phyloP scores from a whole-genome alignment of 92 coral and sea anemone genomes.

The Siderastrea siderea region DNA sequence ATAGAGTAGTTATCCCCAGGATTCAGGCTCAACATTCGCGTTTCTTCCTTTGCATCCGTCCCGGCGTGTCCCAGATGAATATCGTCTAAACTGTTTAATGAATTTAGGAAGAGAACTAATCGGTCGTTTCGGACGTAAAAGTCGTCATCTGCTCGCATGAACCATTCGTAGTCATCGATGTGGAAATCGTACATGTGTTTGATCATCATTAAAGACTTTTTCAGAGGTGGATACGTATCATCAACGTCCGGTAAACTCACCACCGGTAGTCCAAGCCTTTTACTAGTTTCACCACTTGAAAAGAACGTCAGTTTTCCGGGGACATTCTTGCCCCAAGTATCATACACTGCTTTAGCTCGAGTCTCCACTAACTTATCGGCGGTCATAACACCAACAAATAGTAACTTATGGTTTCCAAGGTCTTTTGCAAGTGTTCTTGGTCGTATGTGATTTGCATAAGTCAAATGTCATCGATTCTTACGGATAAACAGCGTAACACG shows the following conservation, averaged over 20 bases:
- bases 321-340: conserved; percentile 65
- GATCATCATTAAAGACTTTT: conserved; percentile 68
- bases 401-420: conserved; percentile 19
- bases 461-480: conserved; percentile 29
- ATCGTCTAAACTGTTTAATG: conserved; percentile 59
- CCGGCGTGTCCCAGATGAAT: conserved; percentile 73
- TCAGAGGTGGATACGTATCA: conserved; percentile 68
- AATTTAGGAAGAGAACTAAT: conserved; percentile 26
- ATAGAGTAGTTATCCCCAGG: conserved; percentile 70
- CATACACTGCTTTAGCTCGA: conserved; percentile 61
- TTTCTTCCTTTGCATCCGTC: conserved; percentile 51
- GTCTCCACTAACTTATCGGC: conserved; percentile 54
- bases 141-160: conserved; percentile 72
- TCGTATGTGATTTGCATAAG: background rate
- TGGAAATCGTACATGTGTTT: conserved; percentile 63
- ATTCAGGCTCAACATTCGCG: conserved; percentile 45
- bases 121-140: conserved; percentile 52
- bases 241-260: conserved; percentile 65
- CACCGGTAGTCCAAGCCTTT: conserved; percentile 52
- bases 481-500: conserved; percentile 12
- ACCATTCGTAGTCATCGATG: conserved; percentile 66
- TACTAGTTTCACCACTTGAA: conserved; percentile 20
- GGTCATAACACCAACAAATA: conserved; percentile 69
- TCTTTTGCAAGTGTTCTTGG: conserved; percentile 37
- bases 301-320: conserved; percentile 61